Conservation (phyloP, 2,113 vertebrate species). For the Atrichornis clamosus region DNA sequence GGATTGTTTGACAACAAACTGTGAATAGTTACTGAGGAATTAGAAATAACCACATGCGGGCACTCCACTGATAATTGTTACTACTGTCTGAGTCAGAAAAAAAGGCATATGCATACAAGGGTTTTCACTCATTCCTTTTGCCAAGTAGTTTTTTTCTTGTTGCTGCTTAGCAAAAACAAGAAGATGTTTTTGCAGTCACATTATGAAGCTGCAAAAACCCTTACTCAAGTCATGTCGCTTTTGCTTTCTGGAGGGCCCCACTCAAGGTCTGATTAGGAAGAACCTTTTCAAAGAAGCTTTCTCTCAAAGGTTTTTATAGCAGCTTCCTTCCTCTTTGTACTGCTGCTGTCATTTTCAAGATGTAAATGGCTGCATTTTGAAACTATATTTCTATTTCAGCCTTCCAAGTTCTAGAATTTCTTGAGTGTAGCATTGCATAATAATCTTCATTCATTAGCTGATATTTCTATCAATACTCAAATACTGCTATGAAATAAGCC, state of each 20-base stretch:
- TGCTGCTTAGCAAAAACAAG: neutral
- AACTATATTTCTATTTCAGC: neutral
- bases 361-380: neutral
- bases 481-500: neutral
- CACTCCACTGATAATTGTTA: neutral
- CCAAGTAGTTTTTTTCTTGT: neutral
- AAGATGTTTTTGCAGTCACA: neutral
- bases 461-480: neutral
- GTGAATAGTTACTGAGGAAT: neutral
- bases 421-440: neutral
- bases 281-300: neutral
- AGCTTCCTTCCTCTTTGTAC: neutral
- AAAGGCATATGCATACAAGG: neutral
- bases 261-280: neutral
- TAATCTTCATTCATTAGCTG: neutral
- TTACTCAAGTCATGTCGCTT: neutral
- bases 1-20: neutral
- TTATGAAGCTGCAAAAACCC: neutral
- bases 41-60: neutral
- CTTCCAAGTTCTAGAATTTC: neutral
- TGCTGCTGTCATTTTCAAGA: neutral
- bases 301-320: neutral
- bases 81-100: neutral
- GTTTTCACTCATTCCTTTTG: neutral
- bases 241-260: neutral